Evolutionary conservation across 1,140 invertebrate genomes (phyloP), one percentile per base, ranked within the genome.

Genomic region (Drosophila nigromelanica): DNA sequence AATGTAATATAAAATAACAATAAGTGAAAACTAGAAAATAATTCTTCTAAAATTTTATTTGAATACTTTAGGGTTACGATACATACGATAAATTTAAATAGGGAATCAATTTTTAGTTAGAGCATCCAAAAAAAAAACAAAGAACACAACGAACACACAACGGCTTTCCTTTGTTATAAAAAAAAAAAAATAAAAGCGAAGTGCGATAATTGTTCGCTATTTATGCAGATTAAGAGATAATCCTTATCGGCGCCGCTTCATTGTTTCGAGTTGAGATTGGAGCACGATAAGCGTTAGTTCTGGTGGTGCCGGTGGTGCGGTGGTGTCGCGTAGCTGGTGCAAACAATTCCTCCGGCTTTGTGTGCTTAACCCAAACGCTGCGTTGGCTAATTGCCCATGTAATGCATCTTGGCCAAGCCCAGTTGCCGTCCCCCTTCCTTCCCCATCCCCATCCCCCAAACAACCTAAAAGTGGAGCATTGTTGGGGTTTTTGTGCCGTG

Each of bases 191-290:
- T 8, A n/a, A 37, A 51, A 24, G 8, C 14, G 39, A 14, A 48
- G 37, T 62, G 30, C 47, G 40, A 15, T 47, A n/a, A 18, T 59
- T 66, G 70, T 55, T 60, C 55, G 66, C 89, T 89, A 80, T 90
- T 90, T 90, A 87, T 87, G 80, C 89, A 85, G 89, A 90, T 90
- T 90, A 90, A 76, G 82, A 90, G 82, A 90, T 90, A 90, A 90
- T 90, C 86, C 87, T 90, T 90, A 90, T 90, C 86, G 82, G 77
- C 51, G 35, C 21, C 45, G 50, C 12, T 40, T 56, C 48, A 39
- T 10, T 50, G 70, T 47, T 14, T n/a, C 35, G 45, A 39, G 24
- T 51, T 61, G 78, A 75, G 68, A 85, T 76, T 79, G 43, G 43
- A 75, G 77, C 76, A 47, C 67, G 79, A 66, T 78, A 76, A 73